phyloP scores from a whole-genome alignment of 1,140 invertebrate genomes.

The Procambarus virginalis region DNA sequence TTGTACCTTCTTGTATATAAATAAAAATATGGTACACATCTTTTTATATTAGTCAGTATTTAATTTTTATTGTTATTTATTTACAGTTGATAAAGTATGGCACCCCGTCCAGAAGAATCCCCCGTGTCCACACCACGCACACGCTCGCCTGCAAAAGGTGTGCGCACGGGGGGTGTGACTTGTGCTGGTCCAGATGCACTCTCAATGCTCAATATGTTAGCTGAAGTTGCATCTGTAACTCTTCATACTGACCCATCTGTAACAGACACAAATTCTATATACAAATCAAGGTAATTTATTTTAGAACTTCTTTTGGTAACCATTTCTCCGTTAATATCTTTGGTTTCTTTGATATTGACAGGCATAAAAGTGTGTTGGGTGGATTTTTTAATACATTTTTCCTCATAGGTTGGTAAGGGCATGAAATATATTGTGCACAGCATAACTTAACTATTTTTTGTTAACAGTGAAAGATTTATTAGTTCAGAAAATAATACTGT shows the following conservation, averaged over 20 bases:
- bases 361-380: no score
- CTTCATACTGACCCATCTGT: conserved; percentile 58
- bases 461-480: no score
- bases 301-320: neutral
- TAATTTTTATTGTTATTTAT: neutral
- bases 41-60: neutral
- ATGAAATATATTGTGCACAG: no score
- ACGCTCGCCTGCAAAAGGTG: conserved; percentile 44
- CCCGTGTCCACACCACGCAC: conserved; percentile 36
- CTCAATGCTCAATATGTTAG: conserved; percentile 55
- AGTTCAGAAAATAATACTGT: no score
- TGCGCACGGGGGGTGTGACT: conserved; percentile 29
- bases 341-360: no score
- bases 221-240: conserved; percentile 54
- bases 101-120: conserved; percentile 32
- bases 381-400: no score
- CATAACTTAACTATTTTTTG: no score
- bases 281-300: conserved; percentile 22
- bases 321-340: no score
- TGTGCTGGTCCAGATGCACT: conserved; percentile 43
- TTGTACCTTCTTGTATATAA: no score
- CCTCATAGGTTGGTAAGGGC: no score
- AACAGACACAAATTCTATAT: conserved; percentile 12
- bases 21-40: no score
- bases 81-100: conserved; percentile 28